phyloP scores from a whole-genome alignment of 2,113 vertebrate genomes.

The Gopherus evgoodei region DNA sequence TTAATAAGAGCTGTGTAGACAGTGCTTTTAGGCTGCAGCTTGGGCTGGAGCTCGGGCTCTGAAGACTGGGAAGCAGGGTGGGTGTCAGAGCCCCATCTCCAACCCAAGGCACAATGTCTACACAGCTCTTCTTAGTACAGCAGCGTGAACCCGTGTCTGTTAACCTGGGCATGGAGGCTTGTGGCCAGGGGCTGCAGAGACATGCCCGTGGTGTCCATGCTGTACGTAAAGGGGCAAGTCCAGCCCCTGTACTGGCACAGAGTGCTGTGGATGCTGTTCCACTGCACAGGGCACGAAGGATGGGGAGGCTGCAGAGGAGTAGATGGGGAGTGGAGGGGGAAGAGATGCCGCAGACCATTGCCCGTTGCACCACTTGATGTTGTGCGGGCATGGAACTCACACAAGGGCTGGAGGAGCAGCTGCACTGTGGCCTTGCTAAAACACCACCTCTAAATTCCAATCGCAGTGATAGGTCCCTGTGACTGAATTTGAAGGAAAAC shows the following conservation, averaged over 20 bases:
- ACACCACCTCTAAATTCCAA: not conserved
- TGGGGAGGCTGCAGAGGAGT: not conserved
- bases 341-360: not conserved
- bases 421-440: not conserved
- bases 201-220: not conserved
- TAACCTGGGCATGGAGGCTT: not conserved
- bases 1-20: not conserved
- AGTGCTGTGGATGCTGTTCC: not conserved
- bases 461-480: not conserved
- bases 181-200: not conserved
- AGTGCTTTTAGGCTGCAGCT: not conserved
- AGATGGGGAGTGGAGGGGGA: accelerated
- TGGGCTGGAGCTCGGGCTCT: not conserved
- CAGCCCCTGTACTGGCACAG: not conserved
- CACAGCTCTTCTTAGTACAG: not conserved
- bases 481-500: not conserved
- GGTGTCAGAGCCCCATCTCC: not conserved
- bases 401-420: not conserved
- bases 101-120: not conserved
- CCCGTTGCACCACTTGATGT: not conserved
- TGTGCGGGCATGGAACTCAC: not conserved
- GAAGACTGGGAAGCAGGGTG: not conserved
- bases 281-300: not conserved
- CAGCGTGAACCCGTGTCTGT: too few species aligned
- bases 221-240: not conserved